These are phyloP conservation scores for Tetragnatha versicolor DNA, from an alignment of 1,140 invertebrate genomes.

Conservation along the genomic window DNA sequence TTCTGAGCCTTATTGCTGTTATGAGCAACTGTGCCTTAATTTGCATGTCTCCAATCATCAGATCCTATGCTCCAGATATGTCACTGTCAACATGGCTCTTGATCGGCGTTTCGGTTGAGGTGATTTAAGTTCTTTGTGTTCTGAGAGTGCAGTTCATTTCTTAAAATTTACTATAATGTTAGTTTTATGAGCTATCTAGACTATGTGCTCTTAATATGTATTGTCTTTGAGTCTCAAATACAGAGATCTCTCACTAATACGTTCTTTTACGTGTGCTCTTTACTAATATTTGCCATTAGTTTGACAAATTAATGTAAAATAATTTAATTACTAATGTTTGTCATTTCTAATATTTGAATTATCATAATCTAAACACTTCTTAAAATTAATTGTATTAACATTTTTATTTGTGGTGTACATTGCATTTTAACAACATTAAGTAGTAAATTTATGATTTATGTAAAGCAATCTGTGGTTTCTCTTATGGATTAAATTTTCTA, in stretches of 20 bases:
- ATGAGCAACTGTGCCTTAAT: conserved; percentile 65
- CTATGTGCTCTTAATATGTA: not conserved
- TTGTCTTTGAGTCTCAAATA: not conserved
- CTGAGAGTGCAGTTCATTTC: not conserved
- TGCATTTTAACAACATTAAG: no score
- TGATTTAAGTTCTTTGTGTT: conserved; percentile 53
- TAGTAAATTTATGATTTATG: no score
- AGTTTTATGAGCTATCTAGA: not conserved
- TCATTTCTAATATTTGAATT: no score
- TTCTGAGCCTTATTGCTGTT: conserved; percentile 64
- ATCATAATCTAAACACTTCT: no score
- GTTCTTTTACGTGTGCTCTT: no score
- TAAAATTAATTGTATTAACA: no score
- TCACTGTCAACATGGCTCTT: conserved; percentile 58
- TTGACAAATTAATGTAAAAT: not conserved
- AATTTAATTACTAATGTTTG: no score
- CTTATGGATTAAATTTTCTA: no score
- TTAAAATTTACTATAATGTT: not conserved
- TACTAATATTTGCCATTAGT: not conserved
- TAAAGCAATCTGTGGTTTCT: no score
- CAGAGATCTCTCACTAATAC: not conserved
- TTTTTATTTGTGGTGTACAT: no score
- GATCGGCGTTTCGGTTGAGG: conserved; percentile 63
- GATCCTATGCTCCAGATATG: conserved; percentile 60
- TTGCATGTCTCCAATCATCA: conserved; percentile 61